phyloP scores from a whole-genome alignment of 2,113 vertebrate genomes.

The Candoia aspera region DNA sequence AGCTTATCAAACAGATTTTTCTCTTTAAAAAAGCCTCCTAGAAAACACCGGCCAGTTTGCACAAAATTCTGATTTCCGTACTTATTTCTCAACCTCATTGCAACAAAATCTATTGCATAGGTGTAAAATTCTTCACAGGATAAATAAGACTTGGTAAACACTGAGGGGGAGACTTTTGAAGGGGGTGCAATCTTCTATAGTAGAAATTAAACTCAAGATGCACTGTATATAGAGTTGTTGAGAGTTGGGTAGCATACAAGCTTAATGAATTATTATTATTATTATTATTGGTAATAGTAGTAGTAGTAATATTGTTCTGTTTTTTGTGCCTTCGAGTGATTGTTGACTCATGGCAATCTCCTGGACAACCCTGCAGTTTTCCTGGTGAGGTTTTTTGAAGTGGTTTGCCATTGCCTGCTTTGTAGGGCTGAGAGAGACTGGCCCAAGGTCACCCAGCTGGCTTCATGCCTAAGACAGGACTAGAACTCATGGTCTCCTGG shows the following conservation, averaged over 20 bases:
- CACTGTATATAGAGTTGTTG: background rate
- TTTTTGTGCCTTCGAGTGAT: background rate
- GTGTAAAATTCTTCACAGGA: background rate
- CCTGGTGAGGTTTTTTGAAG: background rate
- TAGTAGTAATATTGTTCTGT: background rate
- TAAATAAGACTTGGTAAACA: background rate
- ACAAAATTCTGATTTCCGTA: background rate
- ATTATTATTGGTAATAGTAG: background rate
- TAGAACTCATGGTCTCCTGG: background rate
- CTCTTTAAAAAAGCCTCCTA: background rate
- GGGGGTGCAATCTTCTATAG: background rate
- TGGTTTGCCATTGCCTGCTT: background rate
- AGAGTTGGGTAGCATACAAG: background rate
- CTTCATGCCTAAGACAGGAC: background rate
- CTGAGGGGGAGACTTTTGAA: background rate
- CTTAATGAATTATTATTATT: background rate
- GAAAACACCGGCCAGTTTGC: background rate
- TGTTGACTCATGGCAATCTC: background rate
- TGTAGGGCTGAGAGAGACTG: background rate
- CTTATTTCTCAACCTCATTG: background rate
- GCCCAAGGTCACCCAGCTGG: background rate
- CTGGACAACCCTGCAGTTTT: background rate
- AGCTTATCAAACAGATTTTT: background rate
- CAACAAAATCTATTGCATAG: background rate
- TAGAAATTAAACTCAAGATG: background rate